Evolutionary conservation across 2,113 vertebrate species (phyloP), one percentile per base, ranked within the genome.

Genomic region (Bagarius yarrelli): DNA sequence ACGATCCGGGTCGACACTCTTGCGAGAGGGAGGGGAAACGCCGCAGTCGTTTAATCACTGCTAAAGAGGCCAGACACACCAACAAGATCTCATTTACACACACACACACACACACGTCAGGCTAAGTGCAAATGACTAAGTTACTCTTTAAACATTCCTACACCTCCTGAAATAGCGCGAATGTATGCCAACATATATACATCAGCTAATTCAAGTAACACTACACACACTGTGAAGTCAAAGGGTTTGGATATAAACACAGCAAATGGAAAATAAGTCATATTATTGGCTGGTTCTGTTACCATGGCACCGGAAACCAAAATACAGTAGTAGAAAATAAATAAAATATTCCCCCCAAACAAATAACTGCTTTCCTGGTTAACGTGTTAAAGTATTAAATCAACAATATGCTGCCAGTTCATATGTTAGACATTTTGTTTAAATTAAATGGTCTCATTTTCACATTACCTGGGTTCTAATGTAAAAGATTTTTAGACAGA

Each of bases 1-100:
- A 93, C 89, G 88, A 91, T 89, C 84, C 81, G 88, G 89, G 90
- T 92, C 91, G 92, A 83, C 88, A 84, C 87, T 82, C 82, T 81
- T 88, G 81, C 83, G 86, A 76, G 44, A 47, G 11, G 85, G 87
- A 87, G 86, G 82, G 14, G 83, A 87, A 85, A 88, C 83, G 84
- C 80, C 76, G 81, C 34, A 64, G 85, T 80, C 80, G 78, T 85
- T 87, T 87, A 87, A 88, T 87, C 87, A 84, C 78, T 86, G 67
- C 85, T 21, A 83, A 78, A 72, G 78, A 87, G 75, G 78, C 84
- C 70, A 81, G 66, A 80, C 59, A 83, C 84, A 81, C 74, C 78
- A 73, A 30, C 79, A 50, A 36, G 30, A 63, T 67, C 69, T 57
- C 25, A 50, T 71, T 70, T 27, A 50, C 66, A 16, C 60, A 44